Evolutionary conservation across 2,888 invertebrate species (phyloP).

Genomic region (Chymomyza amoena): DNA sequence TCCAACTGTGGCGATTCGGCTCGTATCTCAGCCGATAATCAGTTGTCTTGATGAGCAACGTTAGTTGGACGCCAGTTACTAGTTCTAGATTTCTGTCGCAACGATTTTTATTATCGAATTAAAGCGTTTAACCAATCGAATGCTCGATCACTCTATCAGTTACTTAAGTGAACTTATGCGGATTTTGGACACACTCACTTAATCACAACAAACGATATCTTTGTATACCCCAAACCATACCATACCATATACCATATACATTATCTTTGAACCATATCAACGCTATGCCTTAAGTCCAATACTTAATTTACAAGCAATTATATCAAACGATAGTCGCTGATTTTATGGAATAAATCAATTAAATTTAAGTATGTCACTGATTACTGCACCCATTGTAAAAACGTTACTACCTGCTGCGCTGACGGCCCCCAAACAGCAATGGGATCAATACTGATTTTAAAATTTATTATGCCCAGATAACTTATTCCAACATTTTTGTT

Average conservation of each 20-base stretch:
- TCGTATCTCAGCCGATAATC: slow-evolving; percentile 36
- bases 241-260: background rate
- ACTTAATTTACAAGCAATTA: slow-evolving; percentile 72
- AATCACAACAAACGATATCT: background rate
- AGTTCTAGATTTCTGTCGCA: background rate
- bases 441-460: slow-evolving; percentile 37
- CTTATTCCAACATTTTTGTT: slow-evolving; percentile 16
- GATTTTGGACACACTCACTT: background rate
- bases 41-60: background rate
- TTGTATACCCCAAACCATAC: background rate
- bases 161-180: background rate
- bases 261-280: slow-evolving; percentile 14
- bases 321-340: slow-evolving; percentile 66
- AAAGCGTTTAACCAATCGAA: background rate
- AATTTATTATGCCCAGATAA: slow-evolving; percentile 12
- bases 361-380: slow-evolving; percentile 67
- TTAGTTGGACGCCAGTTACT: background rate
- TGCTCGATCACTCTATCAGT: background rate
- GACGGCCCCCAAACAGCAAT: background rate
- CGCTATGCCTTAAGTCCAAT: background rate
- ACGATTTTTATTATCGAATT: background rate
- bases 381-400: slow-evolving; percentile 34
- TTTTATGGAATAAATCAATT: slow-evolving; percentile 72
- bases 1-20: slow-evolving; percentile 34
- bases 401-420: background rate